Conservation (phyloP, 2,113 vertebrate genomes). For the Peromyscus californicus region DNA sequence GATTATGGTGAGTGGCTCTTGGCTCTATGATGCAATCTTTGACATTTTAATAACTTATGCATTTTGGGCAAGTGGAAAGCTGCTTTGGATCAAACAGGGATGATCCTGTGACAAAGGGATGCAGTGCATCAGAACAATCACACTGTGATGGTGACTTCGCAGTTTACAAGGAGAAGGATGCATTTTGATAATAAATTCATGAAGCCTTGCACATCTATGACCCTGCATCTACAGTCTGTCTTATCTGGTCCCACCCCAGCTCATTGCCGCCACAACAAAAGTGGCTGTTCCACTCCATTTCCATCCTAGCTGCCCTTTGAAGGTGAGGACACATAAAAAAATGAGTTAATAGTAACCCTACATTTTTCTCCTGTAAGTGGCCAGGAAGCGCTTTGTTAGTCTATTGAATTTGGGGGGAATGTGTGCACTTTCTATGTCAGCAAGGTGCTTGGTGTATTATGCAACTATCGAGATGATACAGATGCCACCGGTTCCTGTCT, state of each 20-base stretch:
- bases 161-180: background rate
- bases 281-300: background rate
- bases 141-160: background rate
- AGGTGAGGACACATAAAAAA: slow-evolving; percentile 27
- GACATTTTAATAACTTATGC: background rate
- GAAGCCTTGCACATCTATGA: slow-evolving; percentile 41
- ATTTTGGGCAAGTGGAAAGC: background rate
- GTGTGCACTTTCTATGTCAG: background rate
- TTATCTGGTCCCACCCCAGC: slow-evolving; percentile 25
- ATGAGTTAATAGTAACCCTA: background rate
- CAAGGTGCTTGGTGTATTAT: background rate
- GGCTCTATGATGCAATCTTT: background rate
- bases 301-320: slow-evolving; percentile 52
- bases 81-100: background rate
- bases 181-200: slow-evolving; percentile 72
- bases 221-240: slow-evolving; percentile 15
- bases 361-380: background rate
- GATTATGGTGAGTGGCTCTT: background rate
- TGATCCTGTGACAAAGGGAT: background rate
- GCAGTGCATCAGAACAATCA: background rate
- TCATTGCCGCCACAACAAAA: slow-evolving; percentile 54
- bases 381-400: background rate
- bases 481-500: background rate
- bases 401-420: background rate
- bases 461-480: background rate